phyloP scores from a whole-genome alignment of 2,797 vertebrate species.

The Enteromius mattozi region DNA sequence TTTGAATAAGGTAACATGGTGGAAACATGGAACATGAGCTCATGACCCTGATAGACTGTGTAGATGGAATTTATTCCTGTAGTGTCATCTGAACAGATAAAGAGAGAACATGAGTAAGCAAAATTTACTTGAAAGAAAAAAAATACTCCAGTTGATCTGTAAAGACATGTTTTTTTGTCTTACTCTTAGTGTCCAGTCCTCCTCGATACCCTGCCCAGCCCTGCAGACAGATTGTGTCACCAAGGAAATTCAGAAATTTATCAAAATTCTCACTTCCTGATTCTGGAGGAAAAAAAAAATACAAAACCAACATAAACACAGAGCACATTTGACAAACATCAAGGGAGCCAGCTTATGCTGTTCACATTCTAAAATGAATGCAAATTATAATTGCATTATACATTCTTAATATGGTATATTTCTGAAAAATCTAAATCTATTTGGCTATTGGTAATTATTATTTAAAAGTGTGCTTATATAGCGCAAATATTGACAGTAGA shows the following conservation, averaged over 20 bases:
- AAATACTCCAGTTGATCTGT: not conserved
- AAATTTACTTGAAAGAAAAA: not conserved
- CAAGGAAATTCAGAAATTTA: conserved; percentile 91
- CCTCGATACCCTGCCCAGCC: conserved; percentile 98
- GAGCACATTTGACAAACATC: not conserved
- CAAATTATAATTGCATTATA: not conserved
- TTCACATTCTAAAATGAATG: not conserved
- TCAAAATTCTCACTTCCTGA: conserved; percentile 92
- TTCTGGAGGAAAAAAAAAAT: conserved; percentile 75
- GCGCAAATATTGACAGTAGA: not conserved
- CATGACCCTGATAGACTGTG: conserved; percentile 97
- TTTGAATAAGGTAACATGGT: conserved; percentile 98
- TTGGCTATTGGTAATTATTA: not conserved
- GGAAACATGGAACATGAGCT: conserved; percentile 99
- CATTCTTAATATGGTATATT: not conserved
- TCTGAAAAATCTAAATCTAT: not conserved
- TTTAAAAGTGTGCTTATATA: not conserved
- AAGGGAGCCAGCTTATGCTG: not conserved
- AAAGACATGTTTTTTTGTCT: conserved; percentile 56
- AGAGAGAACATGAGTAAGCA: not conserved
- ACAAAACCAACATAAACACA: conserved; percentile 32
- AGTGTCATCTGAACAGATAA: conserved; percentile 85
- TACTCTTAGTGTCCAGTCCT: conserved; percentile 98
- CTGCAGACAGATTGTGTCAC: conserved; percentile 89
- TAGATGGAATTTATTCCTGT: conserved; percentile 95